Conservation (phyloP, 2,888 invertebrate genomes). For the Leptopterna dolabrata region DNA sequence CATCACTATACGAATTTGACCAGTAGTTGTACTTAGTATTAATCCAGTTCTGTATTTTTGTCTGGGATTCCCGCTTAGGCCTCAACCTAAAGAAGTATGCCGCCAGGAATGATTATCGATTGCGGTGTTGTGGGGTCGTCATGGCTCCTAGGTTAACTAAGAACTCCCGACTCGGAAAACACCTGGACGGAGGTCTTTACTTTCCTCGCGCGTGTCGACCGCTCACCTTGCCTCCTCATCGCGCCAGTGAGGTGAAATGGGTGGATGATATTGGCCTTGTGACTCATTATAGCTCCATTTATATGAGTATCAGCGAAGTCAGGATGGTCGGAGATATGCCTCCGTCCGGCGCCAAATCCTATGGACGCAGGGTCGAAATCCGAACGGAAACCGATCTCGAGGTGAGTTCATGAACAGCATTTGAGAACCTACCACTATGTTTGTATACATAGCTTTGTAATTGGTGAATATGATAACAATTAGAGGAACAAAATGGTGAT, state of each 20-base stretch:
- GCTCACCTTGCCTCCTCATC: background rate
- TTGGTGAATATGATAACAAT: too few relatives aligned
- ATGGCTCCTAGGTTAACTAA: slow-evolving; percentile 47
- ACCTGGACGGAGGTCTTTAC: background rate
- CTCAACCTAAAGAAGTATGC: slow-evolving; percentile 22
- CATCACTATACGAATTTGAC: too few relatives aligned
- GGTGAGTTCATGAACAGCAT: slow-evolving; percentile 13
- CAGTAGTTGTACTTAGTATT: too few relatives aligned
- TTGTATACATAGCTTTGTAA: background rate
- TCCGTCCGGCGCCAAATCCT: slow-evolving; percentile 7
- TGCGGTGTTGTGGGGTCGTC: slow-evolving; percentile 48
- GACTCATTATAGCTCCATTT: background rate
- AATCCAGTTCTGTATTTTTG: background rate
- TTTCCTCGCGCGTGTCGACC: slow-evolving; percentile 15
- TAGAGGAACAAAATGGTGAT: too few relatives aligned
- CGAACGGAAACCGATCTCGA: slow-evolving; percentile 36
- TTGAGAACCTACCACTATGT: background rate
- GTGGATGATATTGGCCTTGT: background rate
- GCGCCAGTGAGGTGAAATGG: background rate
- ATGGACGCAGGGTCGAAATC: slow-evolving; percentile 9
- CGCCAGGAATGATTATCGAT: slow-evolving; percentile 45
- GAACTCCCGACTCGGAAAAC: background rate
- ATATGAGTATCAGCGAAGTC: slow-evolving; percentile 34
- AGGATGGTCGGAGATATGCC: slow-evolving; percentile 45
- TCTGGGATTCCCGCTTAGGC: background rate